A percentile compares a stretch with the other conserved stretches of the same genome.
phyloP scores from a whole-genome alignment of 2,113 vertebrate genomes.

The Pterophyllum scalare region DNA sequence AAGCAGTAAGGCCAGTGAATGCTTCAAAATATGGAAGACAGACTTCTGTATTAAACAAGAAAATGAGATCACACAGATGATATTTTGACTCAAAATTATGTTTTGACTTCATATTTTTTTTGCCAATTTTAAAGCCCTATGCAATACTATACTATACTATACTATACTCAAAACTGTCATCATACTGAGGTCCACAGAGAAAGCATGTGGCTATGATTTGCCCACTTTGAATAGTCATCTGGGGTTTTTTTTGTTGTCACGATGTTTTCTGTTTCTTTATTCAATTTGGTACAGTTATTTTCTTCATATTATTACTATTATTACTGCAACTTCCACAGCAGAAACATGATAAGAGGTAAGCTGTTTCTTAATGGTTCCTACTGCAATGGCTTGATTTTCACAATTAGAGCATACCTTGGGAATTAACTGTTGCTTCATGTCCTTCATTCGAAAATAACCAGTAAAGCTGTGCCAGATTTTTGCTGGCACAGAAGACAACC shows the following conservation, averaged over 20 bases:
- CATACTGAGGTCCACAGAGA: background rate
- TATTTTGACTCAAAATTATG: no score
- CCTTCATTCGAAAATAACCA: conserved; percentile 29
- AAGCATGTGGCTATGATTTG: background rate
- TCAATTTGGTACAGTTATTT: background rate
- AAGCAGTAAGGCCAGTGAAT: background rate
- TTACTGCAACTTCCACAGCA: background rate
- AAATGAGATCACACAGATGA: background rate
- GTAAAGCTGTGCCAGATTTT: conserved; percentile 49
- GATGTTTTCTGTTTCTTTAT: background rate
- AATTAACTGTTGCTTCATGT: conserved; percentile 61
- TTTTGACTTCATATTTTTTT: background rate
- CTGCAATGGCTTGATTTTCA: conserved; percentile 20
- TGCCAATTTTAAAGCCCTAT: background rate
- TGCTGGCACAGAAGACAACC: conserved; percentile 43
- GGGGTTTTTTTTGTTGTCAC: background rate
- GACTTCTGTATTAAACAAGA: background rate
- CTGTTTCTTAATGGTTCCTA: conserved; percentile 3
- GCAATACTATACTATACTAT: background rate
- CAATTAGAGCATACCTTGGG: conserved; percentile 22
- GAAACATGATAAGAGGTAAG: background rate
- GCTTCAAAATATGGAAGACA: background rate
- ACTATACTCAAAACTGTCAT: background rate
- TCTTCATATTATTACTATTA: background rate
- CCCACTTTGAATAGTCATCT: background rate